Evolutionary conservation across 2,888 invertebrate species (phyloP).

Genomic region (Tuta absoluta): DNA sequence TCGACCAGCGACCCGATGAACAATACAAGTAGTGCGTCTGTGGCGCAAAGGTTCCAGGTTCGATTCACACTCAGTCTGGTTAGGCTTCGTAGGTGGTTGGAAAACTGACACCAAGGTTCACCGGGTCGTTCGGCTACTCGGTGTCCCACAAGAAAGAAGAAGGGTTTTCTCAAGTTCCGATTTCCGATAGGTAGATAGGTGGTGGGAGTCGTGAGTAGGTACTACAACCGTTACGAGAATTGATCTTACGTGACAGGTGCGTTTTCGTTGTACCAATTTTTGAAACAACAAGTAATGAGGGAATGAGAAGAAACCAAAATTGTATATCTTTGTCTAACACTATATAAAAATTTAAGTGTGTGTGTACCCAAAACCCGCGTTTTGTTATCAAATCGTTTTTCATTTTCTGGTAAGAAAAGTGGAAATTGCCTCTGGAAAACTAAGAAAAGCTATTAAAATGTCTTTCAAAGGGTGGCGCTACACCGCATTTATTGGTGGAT

Average conservation of each 20-base stretch:
- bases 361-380: background rate
- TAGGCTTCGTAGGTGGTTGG: too few species aligned
- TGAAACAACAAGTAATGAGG: background rate
- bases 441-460: background rate
- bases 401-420: slow-evolving; percentile 4
- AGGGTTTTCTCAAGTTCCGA: too few species aligned
- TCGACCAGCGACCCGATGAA: too few species aligned
- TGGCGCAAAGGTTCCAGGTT: too few species aligned
- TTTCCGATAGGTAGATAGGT: too few species aligned
- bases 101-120: too few species aligned
- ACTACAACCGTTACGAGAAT: too few species aligned
- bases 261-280: background rate
- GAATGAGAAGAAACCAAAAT: background rate
- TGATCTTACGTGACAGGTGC: background rate
- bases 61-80: too few species aligned
- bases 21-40: too few species aligned
- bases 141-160: too few species aligned
- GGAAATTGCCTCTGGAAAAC: background rate
- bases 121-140: too few species aligned
- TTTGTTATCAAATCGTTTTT: slow-evolving; percentile 4
- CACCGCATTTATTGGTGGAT: slow-evolving; percentile 73
- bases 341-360: background rate
- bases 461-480: slow-evolving; percentile 74
- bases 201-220: too few species aligned
- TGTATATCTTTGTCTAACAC: background rate